These are phyloP conservation scores for Xylota sylvarum DNA, from an alignment of 2,888 invertebrate species.

Conservation along the genomic window DNA sequence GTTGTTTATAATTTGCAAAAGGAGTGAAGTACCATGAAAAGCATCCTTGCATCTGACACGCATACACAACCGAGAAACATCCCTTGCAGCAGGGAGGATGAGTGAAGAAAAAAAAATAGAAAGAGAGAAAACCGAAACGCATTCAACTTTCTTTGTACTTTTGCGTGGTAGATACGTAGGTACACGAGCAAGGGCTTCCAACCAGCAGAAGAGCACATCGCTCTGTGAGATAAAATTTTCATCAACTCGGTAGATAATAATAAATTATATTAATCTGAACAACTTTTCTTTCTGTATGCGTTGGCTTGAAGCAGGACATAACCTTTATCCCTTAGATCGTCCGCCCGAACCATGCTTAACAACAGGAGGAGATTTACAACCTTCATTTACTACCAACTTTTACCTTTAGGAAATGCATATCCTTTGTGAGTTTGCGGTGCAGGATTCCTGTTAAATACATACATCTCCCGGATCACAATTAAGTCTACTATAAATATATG, in stretches of 20 bases:
- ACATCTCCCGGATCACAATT: neutral
- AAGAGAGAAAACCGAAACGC: constrained; percentile 4
- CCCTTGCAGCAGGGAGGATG: neutral
- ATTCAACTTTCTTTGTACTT: neutral
- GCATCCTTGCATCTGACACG: constrained; percentile 7
- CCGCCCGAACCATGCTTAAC: constrained; percentile 13
- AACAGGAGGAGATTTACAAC: constrained; percentile 45
- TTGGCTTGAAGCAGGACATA: neutral
- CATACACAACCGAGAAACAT: neutral
- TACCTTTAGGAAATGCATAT: constrained; percentile 25
- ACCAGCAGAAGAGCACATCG: neutral
- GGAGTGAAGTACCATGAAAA: neutral
- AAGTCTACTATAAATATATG: neutral
- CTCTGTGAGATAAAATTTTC: constrained; percentile 30
- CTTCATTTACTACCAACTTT: constrained; percentile 23
- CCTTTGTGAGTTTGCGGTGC: neutral
- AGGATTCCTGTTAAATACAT: too few relatives aligned
- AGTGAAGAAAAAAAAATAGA: neutral
- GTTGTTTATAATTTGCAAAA: constrained; percentile 17
- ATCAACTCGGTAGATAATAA: constrained; percentile 28
- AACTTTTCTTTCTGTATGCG: constrained; percentile 6
- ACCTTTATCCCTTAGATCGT: constrained; percentile 4
- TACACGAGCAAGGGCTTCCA: neutral
- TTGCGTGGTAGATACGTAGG: neutral
- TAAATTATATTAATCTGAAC: constrained; percentile 19